Percentiles rank a stretch among this genome's conserved stretches.
Evolutionary conservation across 2,113 vertebrate species (phyloP).

Genomic region (Aphyosemion australe): DNA sequence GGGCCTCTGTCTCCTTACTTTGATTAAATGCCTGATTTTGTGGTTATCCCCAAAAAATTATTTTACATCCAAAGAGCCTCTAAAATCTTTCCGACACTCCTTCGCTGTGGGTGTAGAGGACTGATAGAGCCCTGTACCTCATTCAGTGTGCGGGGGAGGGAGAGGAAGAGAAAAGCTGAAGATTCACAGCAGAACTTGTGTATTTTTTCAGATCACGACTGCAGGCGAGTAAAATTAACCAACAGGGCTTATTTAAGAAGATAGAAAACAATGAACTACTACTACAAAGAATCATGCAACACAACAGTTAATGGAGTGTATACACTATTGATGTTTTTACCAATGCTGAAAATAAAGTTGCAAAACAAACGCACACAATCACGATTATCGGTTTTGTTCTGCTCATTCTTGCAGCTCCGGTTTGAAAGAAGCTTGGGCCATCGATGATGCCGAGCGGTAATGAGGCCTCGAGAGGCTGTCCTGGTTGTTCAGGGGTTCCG

Average conservation of each 20-base stretch:
- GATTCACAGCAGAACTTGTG: constrained; percentile 31
- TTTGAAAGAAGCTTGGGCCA: constrained; percentile 10
- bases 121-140: constrained; percentile 37
- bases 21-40: constrained; percentile 59
- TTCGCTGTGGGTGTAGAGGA: constrained; percentile 42
- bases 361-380: constrained; percentile 5
- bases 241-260: not conserved
- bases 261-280: too few species aligned
- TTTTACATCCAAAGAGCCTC: constrained; percentile 43
- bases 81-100: constrained; percentile 53
- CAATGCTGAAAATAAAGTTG: constrained; percentile 12
- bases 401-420: constrained; percentile 3
- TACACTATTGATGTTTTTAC: not conserved
- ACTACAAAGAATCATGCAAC: not conserved
- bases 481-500: constrained; percentile 6
- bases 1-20: constrained; percentile 25
- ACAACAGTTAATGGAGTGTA: not conserved
- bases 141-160: constrained; percentile 53
- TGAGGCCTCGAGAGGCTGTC: constrained; percentile 48
- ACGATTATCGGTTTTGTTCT: constrained; percentile 38
- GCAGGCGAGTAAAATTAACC: constrained; percentile 25
- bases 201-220: constrained; percentile 49
- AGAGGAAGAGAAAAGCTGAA: constrained; percentile 37
- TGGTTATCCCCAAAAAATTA: constrained; percentile 21
- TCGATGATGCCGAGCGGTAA: constrained; percentile 48